Percentiles rank a stretch among this genome's conserved stretches.
These are phyloP conservation scores for Ips nitidus DNA, from an alignment of 1,140 invertebrate species.

Conservation along the genomic window DNA sequence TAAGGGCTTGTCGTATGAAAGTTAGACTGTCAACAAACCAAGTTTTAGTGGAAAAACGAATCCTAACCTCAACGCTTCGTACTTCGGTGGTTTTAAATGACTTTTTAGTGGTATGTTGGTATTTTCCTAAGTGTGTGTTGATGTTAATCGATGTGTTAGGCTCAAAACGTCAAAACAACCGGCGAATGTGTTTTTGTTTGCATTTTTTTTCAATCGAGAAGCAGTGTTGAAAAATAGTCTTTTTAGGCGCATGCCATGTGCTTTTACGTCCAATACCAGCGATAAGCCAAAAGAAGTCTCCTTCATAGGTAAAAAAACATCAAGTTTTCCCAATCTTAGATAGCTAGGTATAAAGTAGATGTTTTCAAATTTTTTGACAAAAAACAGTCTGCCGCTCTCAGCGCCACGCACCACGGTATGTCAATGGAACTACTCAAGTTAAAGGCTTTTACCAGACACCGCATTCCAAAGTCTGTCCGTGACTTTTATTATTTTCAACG, in stretches of 20 bases:
- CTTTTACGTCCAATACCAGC: conserved; percentile 29
- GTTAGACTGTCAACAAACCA: conserved; percentile 13
- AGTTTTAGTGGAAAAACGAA: conserved; percentile 29
- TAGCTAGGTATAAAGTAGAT: conserved; percentile 24
- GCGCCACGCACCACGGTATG: conserved; percentile 28
- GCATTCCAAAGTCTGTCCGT: conserved; percentile 30
- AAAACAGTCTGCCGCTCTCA: conserved; percentile 28
- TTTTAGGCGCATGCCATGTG: conserved; percentile 36
- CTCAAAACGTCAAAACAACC: conserved; percentile 30
- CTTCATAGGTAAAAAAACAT: conserved; percentile 33
- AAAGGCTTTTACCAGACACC: conserved; percentile 25
- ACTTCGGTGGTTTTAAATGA: conserved; percentile 25
- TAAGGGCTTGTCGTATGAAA: conserved; percentile 4
- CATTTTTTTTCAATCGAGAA: conserved; percentile 32
- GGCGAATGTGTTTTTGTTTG: conserved; percentile 37
- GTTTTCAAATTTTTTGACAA: conserved; percentile 23
- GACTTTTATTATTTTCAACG: conserved; percentile 32
- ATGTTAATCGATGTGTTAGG: conserved; percentile 37
- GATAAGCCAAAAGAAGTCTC: conserved; percentile 33
- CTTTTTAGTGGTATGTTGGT: conserved; percentile 35
- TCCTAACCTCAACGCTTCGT: conserved; percentile 34
- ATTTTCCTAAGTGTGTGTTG: conserved; percentile 36
- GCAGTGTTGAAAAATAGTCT: conserved; percentile 33
- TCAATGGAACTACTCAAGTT: conserved; percentile 28
- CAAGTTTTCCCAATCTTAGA: conserved; percentile 21